Percentiles rank a stretch among this genome's conserved stretches.
phyloP scores from a whole-genome alignment of 2,113 vertebrate genomes.

The Xenopus tropicalis region DNA sequence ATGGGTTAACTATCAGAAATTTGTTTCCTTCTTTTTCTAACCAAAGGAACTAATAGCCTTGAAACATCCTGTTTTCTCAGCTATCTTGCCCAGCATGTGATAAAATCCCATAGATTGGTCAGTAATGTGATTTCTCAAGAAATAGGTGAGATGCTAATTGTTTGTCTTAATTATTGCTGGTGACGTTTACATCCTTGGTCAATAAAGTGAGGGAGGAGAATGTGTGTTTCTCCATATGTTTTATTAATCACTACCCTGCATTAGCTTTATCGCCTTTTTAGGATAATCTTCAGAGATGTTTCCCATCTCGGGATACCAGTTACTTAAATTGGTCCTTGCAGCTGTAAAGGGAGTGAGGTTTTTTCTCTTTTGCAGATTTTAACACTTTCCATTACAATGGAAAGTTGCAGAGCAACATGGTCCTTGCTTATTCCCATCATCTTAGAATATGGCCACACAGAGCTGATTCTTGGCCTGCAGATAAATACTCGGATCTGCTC shows the following conservation, averaged over 20 bases:
- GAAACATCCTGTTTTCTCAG: too few relatives aligned
- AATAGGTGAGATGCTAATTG: slow-evolving; percentile 32
- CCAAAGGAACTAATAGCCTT: too few relatives aligned
- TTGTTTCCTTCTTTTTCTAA: too few relatives aligned
- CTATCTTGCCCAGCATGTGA: neutral
- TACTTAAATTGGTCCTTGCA: neutral
- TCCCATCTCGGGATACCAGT: slow-evolving; percentile 4
- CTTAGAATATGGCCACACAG: too few relatives aligned
- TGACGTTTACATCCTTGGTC: slow-evolving; percentile 6
- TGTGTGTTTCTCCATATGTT: slow-evolving; percentile 25
- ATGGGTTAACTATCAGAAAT: too few relatives aligned
- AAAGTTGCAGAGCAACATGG: too few relatives aligned
- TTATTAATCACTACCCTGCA: slow-evolving; percentile 18
- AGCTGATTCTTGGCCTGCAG: too few relatives aligned
- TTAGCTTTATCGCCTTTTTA: slow-evolving; percentile 24
- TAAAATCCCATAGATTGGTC: slow-evolving; percentile 9
- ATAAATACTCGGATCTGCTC: too few relatives aligned
- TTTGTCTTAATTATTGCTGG: slow-evolving; percentile 29
- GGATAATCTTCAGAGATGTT: slow-evolving; percentile 18
- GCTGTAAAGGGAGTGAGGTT: too few relatives aligned
- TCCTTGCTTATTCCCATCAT: too few relatives aligned
- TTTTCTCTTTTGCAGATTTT: too few relatives aligned
- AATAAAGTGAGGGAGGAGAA: slow-evolving; percentile 9
- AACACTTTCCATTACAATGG: too few relatives aligned
- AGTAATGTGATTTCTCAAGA: slow-evolving; percentile 17